Evolutionary conservation across 2,888 invertebrate genomes (phyloP), one percentile per base, ranked within the genome.

Genomic region (Euphydryas editha): DNA sequence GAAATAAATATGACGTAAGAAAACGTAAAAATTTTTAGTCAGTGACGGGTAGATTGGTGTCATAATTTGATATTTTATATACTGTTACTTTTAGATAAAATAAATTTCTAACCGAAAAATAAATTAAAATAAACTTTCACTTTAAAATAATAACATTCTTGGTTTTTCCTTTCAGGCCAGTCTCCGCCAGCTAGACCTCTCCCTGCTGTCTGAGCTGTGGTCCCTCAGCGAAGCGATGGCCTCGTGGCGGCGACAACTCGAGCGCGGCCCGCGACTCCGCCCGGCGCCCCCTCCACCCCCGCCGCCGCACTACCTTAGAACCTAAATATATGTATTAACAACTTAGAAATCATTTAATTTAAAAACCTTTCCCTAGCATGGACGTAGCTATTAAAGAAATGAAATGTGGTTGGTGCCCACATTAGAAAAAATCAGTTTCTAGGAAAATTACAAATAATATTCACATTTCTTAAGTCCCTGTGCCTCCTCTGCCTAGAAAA

Each of bases 141-240:
- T 20, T 20, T 10, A 20, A 20, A 49, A 11, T 13, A 21, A 49
- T 49, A 54, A n/a, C 7, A 15, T 30, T 0, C 47, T 37, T 20
- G 44, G 60, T 49, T 64, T 57, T 68, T 67, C 21, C 66, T 95
- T 95, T 56, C 94, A 98, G 98, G 97, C 96, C 78, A 96, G 97
- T 76, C 94, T 98, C 36, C 95, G 98, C 61, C 98, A 98, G 86
- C 85, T 98, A 86, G 98, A 98, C 90, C 94, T 98, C 76, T 97
- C 97, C 0, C 93, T 98, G 62, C 94, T 98, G 51, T 97, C 97
- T 5, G 98, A 98, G 87, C 94, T 98, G 72, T 98, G 98, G 97
- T 96, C 97, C 1, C 93, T 98, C 60, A 98, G 98, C 88, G 98
- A 98, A 86, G 96, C 97, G 49, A 98, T 98, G 85, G 97, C 98